These are phyloP conservation scores for Operophtera brumata DNA, from an alignment of 2,888 invertebrate species.

Conservation along the genomic window DNA sequence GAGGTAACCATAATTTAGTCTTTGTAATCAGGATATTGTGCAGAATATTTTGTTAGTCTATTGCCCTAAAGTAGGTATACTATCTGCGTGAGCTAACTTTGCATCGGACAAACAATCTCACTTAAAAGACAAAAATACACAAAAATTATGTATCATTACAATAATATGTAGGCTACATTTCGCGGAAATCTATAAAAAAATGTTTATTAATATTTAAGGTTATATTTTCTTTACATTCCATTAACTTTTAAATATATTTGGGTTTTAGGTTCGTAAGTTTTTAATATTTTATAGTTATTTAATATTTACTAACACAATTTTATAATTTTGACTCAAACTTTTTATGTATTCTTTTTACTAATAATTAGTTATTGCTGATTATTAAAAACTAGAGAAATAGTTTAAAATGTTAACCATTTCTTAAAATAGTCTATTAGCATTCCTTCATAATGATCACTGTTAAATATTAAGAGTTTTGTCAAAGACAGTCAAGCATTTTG, in stretches of 20 bases:
- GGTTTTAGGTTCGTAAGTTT: slow-evolving; percentile 12
- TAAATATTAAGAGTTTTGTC: slow-evolving; percentile 28
- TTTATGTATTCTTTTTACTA: slow-evolving; percentile 1
- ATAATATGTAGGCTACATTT: not conserved
- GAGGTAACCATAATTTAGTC: not conserved
- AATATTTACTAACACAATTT: not conserved
- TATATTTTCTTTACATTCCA: slow-evolving; percentile 30
- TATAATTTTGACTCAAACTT: slow-evolving; percentile 11
- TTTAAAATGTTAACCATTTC: slow-evolving; percentile 36
- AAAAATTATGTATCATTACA: slow-evolving; percentile 1
- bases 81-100: not conserved
- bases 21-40: not conserved
- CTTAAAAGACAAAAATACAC: not conserved
- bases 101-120: not conserved
- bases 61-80: not conserved
- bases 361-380: slow-evolving; percentile 7
- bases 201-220: not conserved
- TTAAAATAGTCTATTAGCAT: slow-evolving; percentile 24
- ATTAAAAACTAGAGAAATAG: slow-evolving; percentile 2
- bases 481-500: slow-evolving; percentile 26
- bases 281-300: slow-evolving; percentile 5
- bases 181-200: not conserved
- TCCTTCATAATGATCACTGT: slow-evolving; percentile 6
- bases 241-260: slow-evolving; percentile 18
- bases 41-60: not conserved